A percentile compares a stretch with the other conserved stretches of the same genome.
Evolutionary conservation across 2,888 invertebrate species (phyloP).

Genomic region (Lissocephala sabroskyi): DNA sequence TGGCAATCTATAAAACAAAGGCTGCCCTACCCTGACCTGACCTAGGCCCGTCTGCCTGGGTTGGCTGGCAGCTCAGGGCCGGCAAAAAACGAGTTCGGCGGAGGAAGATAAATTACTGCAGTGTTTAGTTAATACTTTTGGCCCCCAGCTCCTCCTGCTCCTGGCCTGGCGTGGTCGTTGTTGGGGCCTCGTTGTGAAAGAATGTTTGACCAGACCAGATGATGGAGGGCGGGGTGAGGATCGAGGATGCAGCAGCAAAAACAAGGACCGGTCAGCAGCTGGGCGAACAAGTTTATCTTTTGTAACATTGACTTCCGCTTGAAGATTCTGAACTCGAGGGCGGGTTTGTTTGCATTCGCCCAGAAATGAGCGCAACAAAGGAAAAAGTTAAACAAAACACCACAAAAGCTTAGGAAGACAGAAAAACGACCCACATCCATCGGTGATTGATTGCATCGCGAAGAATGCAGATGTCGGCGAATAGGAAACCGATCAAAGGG

Average conservation of each 20-base stretch:
- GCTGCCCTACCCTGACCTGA: conserved; percentile 51
- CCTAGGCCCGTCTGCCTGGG: conserved; percentile 29
- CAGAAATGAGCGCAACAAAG: no score
- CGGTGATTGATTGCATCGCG: no score
- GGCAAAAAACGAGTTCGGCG: conserved; percentile 1
- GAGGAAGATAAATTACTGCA: conserved; percentile 59
- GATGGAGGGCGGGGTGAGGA: conserved; percentile 15
- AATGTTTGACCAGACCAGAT: conserved; percentile 4
- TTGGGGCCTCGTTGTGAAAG: conserved; percentile 35
- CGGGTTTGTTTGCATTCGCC: conserved; percentile 28
- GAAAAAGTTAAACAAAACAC: no score
- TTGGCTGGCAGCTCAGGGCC: conserved; percentile 3
- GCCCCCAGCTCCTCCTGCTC: conserved; percentile 7
- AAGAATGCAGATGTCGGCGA: no score
- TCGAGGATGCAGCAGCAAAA: not conserved
- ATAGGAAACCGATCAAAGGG: no score
- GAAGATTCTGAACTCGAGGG: conserved; percentile 59
- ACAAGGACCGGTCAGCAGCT: conserved; percentile 38
- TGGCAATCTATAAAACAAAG: conserved; percentile 48
- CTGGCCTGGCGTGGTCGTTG: conserved; percentile 8
- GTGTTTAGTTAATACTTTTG: conserved; percentile 61
- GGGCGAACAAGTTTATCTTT: conserved; percentile 63
- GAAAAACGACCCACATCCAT: no score
- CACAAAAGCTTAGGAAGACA: no score
- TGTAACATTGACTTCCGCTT: conserved; percentile 63